phyloP scores from a whole-genome alignment of 2,888 invertebrate species.

The Morpho helenor region DNA sequence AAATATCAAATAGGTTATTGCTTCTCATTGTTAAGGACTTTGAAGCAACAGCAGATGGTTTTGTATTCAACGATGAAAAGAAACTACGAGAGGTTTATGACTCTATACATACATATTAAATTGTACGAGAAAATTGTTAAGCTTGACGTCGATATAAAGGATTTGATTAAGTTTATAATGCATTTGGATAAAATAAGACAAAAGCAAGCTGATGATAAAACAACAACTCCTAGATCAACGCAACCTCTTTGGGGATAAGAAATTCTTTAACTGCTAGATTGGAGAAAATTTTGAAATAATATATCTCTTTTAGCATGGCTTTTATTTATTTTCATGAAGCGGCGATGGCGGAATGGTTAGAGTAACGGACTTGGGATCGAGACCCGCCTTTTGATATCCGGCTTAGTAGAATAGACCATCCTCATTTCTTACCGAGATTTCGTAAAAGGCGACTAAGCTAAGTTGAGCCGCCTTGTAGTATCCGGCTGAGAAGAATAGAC shows the following conservation, averaged over 20 bases:
- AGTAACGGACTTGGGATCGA: no score
- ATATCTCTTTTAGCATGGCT: no score
- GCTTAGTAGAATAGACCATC: no score
- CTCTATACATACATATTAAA: conserved; percentile 30
- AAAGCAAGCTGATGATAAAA: not conserved
- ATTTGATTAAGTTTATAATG: conserved; percentile 27
- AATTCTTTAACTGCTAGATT: no score
- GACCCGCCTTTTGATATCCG: no score
- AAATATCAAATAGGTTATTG: conserved; percentile 42
- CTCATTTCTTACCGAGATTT: no score
- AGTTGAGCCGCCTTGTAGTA: no score
- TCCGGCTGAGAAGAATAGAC: no score
- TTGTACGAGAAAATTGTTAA: conserved; percentile 38
- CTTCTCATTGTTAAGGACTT: conserved; percentile 33
- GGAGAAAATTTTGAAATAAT: no score
- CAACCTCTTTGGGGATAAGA: conserved; percentile 17
- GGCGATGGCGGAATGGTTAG: no score
- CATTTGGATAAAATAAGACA: conserved; percentile 10
- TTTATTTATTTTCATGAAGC: no score
- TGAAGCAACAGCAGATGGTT: conserved; percentile 36
- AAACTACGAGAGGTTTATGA: not conserved
- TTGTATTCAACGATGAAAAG: conserved; percentile 26
- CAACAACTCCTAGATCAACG: conserved; percentile 21
- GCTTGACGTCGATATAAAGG: conserved; percentile 37
- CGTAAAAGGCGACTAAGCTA: no score